Evolutionary conservation across 2,113 vertebrate genomes (phyloP), one percentile per base, ranked within the genome.

Genomic region (Donacobius atricapilla): DNA sequence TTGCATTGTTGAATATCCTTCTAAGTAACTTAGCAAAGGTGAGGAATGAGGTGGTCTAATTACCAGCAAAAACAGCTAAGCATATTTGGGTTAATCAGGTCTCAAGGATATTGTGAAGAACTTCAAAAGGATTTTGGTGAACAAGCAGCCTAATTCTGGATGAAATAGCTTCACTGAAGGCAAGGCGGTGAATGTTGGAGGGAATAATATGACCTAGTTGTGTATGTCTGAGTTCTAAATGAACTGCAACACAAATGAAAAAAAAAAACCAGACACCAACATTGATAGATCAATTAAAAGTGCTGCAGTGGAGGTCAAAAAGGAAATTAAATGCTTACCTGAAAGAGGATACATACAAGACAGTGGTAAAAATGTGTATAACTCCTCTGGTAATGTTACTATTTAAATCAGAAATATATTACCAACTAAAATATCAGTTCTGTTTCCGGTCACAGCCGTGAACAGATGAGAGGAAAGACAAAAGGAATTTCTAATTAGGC

Each of bases 21-120:
- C 44, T 33, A 47, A 87, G 31, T 37, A 77, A 71, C 28, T 51
- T 75, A 47, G 51, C 40, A 90, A 76, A 94, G 71, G 30, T 86
- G 56, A 75, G 47, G 40, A 92, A 88, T 44, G 47, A 77, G 15
- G 22, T 87, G 18, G 15, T 68, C 94, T 84, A 82, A 94, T 71
- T 86, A 94, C 11, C 14, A 90, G 33, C 14, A 83, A 37, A 28
- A 94, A n/a, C 21, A 92, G 39, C 37, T 68, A 94, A 73, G 39
- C 45, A 68, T 91, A 91, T 93, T 91, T 95, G 24, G 19, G 37
- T 92, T 97, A 92, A 95, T 94, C 76, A 72, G 27, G 35, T 88
- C 78, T 94, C 82, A 83, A 87, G 63, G 83, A 88, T 83, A 92
- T 83, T 84, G 28, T 63, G 48, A 91, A 91, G 51, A 92, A 90